Base-by-base conservation (phyloP, 1,140 invertebrate genomes). In the Calliphora vicina region DNA sequence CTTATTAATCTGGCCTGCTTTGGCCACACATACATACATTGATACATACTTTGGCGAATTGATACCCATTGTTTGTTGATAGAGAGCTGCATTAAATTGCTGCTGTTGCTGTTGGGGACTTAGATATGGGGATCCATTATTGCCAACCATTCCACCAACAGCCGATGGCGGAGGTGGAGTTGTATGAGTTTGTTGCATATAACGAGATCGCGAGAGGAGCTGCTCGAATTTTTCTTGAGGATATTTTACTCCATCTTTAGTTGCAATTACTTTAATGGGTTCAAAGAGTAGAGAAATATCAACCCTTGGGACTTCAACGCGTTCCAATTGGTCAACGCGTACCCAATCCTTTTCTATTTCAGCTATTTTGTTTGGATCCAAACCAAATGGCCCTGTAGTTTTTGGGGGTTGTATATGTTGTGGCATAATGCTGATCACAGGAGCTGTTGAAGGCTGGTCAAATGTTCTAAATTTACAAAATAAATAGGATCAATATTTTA, bases 341-440 rank as follows among this genome's bases (percentile, higher is more conserved):
- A 87, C 86, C 90, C 90, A 88, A 81, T 88, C 88, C 67, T 88
- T 89, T 86, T 94, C 94, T 27, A 94, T 92, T 84, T 92, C 92
- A 23, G 93, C 92, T 84, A 96, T 92, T 27, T 95, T 91, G 73
- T 94, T 92, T 23, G 94, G 92, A 86, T 96, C 95, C 23, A 96
- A 87, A 15, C 94, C 93, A 87, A 95, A 96, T 10, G 95, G 94
- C 67, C 94, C 95, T 0, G 92, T 91, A 27, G 92, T 85, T 86
- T 92, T 92, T 20, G 89, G 85, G 17, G 85, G 84, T 13, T 88
- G 88, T 67, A 85, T 85, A n/a, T 84, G 84, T 81, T 88, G 88
- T 23, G 87, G 86, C 27, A 87, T 84, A 87, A 84, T 23, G 83
- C 80, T 73, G 85, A 23, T 23, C 12, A 78, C 42, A 35, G 67